Conservation (phyloP, 2,888 invertebrate genomes). For the Thysanoteuthis rhombus region DNA sequence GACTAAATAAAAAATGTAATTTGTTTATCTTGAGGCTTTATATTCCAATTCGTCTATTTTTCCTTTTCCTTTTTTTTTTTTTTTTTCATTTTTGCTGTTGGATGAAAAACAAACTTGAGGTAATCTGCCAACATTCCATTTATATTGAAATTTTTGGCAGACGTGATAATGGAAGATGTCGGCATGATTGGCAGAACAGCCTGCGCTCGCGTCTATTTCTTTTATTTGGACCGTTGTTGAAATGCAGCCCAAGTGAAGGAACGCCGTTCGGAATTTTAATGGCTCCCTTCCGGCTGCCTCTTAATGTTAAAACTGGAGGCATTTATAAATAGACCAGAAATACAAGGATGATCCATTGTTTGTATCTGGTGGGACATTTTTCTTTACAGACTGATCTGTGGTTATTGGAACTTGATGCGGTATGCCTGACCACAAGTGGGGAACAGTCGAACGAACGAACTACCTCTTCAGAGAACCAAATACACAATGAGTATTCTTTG, state of each 20-base stretch:
- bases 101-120: not conserved
- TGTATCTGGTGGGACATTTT: not conserved
- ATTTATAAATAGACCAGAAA: not conserved
- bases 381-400: not conserved
- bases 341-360: not conserved
- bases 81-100: not conserved
- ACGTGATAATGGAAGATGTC: not conserved
- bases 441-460: not conserved
- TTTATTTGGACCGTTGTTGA: not conserved
- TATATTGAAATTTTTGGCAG: not conserved
- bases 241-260: not conserved
- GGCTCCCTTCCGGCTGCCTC: not conserved
- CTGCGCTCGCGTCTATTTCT: not conserved
- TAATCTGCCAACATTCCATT: not conserved
- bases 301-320: not conserved
- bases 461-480: not conserved
- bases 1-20: not conserved
- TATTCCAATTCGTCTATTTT: not conserved
- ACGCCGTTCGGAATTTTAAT: not conserved
- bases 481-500: not conserved
- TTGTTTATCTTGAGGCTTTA: not conserved
- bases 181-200: not conserved
- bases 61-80: not conserved
- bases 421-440: not conserved
- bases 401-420: not conserved